phyloP scores from a whole-genome alignment of 2,888 invertebrate species.

The Cybosia mesomella region DNA sequence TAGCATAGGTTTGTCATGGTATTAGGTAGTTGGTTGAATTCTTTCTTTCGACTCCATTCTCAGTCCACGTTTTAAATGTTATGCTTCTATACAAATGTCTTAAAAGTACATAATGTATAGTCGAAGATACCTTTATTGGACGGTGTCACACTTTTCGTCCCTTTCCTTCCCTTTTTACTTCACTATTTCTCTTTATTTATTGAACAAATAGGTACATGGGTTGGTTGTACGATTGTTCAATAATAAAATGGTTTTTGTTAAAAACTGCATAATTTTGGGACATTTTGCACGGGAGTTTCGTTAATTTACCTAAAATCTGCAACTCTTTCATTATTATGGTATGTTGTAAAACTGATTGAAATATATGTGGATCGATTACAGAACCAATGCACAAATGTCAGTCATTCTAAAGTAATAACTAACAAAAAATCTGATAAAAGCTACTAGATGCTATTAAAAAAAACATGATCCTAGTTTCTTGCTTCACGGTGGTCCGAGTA shows the following conservation, averaged over 20 bases:
- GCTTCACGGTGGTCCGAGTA: constrained; percentile 9
- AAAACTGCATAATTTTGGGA: too few relatives aligned
- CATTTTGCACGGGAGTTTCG: too few relatives aligned
- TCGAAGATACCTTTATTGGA: too few relatives aligned
- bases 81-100: too few relatives aligned
- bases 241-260: too few relatives aligned
- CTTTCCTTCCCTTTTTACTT: background rate
- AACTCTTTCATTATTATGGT: background rate
- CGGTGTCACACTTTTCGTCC: background rate
- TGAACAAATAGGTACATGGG: too few relatives aligned
- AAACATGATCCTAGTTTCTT: constrained; percentile 1
- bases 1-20: background rate
- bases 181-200: too few relatives aligned
- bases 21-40: background rate
- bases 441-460: constrained; percentile 16
- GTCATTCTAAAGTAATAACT: constrained; percentile 24
- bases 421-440: constrained; percentile 31
- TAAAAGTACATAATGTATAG: background rate
- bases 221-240: too few relatives aligned
- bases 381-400: constrained; percentile 41
- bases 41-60: background rate
- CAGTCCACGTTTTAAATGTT: background rate
- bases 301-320: too few relatives aligned
- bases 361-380: background rate
- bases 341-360: background rate